A percentile compares a stretch with the other conserved stretches of the same genome.
These are phyloP conservation scores for Benthosema pterotum DNA, from an alignment of 2,797 vertebrate genomes.

Conservation along the genomic window DNA sequence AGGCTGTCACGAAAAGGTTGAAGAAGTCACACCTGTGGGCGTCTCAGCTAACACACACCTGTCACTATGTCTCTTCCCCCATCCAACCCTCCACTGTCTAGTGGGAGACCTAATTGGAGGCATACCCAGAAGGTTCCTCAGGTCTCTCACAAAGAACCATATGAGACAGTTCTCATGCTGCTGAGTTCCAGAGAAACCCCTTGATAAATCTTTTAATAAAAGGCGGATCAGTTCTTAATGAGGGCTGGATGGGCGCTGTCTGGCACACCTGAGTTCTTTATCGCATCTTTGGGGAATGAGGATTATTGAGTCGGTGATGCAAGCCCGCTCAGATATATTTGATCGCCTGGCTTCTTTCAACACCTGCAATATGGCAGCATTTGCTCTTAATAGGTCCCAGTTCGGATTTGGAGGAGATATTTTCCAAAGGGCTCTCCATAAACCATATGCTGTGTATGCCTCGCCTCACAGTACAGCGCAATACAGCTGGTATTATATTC, in stretches of 20 bases:
- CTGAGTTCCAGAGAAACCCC: constrained; percentile 50
- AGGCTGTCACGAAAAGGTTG: constrained; percentile 12
- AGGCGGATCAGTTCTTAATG: constrained; percentile 61
- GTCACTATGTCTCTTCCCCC: constrained; percentile 18
- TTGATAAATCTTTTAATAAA: constrained; percentile 62
- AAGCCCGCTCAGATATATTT: constrained; percentile 38
- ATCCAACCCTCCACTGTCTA: constrained; percentile 26
- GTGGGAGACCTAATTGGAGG: constrained; percentile 61
- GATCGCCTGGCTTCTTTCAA: constrained; percentile 31
- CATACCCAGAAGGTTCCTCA: constrained; percentile 42
- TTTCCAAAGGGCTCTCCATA: constrained; percentile 32
- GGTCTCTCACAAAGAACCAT: constrained; percentile 49
- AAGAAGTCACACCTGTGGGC: constrained; percentile 14
- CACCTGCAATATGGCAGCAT: constrained; percentile 4
- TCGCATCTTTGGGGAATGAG: constrained; percentile 40
- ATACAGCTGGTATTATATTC: constrained; percentile 5
- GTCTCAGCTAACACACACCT: constrained; percentile 21
- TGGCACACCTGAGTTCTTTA: constrained; percentile 35
- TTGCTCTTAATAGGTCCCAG: constrained; percentile 6
- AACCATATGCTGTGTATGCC: constrained; percentile 15
- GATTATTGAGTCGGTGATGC: constrained; percentile 52
- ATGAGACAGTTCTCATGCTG: constrained; percentile 49
- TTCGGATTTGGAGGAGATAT: constrained; percentile 20
- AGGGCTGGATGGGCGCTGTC: constrained; percentile 41
- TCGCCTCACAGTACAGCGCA: constrained; percentile 28